Evolutionary conservation across 2,888 invertebrate species (phyloP), one percentile per base, ranked within the genome.

Genomic region (Calameuta pallipes): DNA sequence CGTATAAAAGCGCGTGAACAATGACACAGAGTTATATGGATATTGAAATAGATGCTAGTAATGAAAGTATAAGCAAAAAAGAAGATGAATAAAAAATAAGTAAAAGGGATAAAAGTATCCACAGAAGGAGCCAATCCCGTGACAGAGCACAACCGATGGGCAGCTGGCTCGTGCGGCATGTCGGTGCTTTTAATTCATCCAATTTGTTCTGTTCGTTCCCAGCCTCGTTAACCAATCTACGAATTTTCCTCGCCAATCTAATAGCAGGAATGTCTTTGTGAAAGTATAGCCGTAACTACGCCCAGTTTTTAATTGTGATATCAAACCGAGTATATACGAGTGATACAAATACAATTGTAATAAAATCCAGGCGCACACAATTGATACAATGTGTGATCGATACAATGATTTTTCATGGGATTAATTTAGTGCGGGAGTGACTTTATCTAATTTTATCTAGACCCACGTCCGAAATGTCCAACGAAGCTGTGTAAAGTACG

Each of bases 191-290:
- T 87, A 89, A 89, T 89, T 89, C 87, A 88, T 83, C 84, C 87
- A 88, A 89, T 89, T 79, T 89, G 83, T 86, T 85, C 82, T 34
- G 75, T 80, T 80, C 78, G 76, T 75, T 69, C 75, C 83, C 82
- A 80, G 83, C 81, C 87, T 89, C 83, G 87, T 87, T 89, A 89
- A 88, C 85, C 85, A 87, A 88, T 90, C 84, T 85, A 86, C 78
- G 83, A 82, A 90, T 90, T 90, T 88, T 89, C 88, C 83, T 88
- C 88, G 90, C 85, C 83, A 88, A 88, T 88, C 83, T 85, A 83
- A 83, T 80, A 80, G 73, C 74, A 74, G 41, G 73, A 76, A 70
- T 11, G 71, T 33, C 71, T 31, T 34, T 12, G 71, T 34, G 12
- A 71, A 71, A 71, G 31, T 6, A 12, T 23, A 56, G 56, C 56